These are phyloP conservation scores for Apamea monoglypha DNA, from an alignment of 2,888 invertebrate species.

Conservation along the genomic window DNA sequence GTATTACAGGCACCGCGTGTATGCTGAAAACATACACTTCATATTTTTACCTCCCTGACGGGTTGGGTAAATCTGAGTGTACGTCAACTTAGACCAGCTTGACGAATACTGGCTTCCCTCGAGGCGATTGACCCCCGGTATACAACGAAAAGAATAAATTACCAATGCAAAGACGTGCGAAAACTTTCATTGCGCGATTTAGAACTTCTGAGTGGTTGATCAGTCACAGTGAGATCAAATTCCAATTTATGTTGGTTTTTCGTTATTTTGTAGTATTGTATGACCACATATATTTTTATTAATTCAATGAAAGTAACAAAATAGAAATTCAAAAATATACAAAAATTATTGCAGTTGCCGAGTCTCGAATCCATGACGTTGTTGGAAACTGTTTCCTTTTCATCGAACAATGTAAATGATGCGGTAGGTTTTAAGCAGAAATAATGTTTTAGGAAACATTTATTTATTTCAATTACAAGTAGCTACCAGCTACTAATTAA, in stretches of 20 bases:
- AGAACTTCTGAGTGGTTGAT: too few relatives aligned
- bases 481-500: neutral
- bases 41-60: neutral
- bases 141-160: neutral
- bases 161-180: neutral
- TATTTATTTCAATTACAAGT: neutral
- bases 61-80: neutral
- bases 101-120: neutral
- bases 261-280: neutral
- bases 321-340: neutral
- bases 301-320: neutral
- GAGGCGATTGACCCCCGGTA: slow-evolving; percentile 1
- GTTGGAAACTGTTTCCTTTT: neutral
- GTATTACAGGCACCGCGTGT: neutral
- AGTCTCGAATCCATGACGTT: neutral
- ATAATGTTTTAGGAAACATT: neutral
- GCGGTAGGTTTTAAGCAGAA: too few relatives aligned
- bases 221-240: neutral
- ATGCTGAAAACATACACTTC: neutral
- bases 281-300: neutral
- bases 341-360: neutral
- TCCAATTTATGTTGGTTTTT: neutral
- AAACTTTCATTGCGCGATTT: too few relatives aligned
- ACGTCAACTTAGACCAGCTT: slow-evolving; percentile 7
- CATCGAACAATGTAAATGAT: neutral